Evolutionary conservation across 2,113 vertebrate species (phyloP).

Genomic region (Dunckerocampus dactyliophorus): DNA sequence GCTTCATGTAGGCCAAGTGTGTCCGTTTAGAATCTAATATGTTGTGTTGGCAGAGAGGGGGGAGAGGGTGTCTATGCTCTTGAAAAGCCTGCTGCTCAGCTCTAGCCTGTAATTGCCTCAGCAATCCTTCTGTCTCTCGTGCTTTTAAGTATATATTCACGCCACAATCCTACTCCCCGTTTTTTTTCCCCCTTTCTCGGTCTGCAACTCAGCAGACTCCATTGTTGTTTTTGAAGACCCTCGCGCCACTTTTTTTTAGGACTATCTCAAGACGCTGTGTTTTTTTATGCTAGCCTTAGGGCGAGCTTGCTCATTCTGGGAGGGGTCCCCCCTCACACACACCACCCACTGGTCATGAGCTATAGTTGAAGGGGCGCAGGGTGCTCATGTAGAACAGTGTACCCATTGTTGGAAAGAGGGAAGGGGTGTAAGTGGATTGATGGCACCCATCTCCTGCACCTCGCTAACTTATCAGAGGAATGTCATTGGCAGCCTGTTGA

Average conservation of each 20-base stretch:
- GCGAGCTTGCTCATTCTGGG: constrained; percentile 40
- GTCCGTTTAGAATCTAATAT: constrained; percentile 36
- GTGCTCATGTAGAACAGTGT: constrained; percentile 69
- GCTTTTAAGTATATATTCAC: constrained; percentile 41
- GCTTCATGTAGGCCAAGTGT: constrained; percentile 16
- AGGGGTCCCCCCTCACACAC: constrained; percentile 7
- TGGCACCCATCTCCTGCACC: constrained; percentile 56
- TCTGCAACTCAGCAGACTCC: constrained; percentile 35
- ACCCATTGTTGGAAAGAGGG: constrained; percentile 62
- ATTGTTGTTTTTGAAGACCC: constrained; percentile 45
- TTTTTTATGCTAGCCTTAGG: constrained; percentile 48
- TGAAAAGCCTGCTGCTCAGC: constrained; percentile 64
- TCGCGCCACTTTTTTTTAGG: constrained; percentile 31
- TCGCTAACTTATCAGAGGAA: constrained; percentile 60
- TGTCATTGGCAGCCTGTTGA: constrained; percentile 45
- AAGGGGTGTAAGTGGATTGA: constrained; percentile 60
- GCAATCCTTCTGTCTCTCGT: constrained; percentile 51
- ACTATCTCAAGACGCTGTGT: constrained; percentile 51
- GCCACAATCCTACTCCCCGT: constrained; percentile 38
- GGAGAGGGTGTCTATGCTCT: constrained; percentile 51
- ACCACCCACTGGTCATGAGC: constrained; percentile 46
- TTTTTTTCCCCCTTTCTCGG: background rate
- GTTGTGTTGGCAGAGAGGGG: constrained; percentile 37
- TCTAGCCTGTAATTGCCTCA: constrained; percentile 74
- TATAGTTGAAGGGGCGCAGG: constrained; percentile 52